Evolutionary conservation across 1,140 invertebrate genomes (phyloP), one percentile per base, ranked within the genome.

Genomic region (Cylas formicarius): DNA sequence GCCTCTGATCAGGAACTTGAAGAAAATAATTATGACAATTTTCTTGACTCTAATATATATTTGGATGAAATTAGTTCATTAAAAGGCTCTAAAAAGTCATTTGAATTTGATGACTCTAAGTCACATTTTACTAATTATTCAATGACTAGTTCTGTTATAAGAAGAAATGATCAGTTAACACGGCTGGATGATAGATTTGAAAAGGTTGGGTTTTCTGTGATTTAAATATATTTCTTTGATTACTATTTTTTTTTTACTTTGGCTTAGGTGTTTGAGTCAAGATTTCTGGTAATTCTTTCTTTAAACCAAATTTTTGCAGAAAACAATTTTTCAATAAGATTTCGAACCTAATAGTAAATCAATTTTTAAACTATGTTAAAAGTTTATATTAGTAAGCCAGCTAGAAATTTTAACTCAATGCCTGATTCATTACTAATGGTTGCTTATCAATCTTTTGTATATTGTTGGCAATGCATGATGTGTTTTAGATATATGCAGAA

Each of bases 121-220:
- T 89, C 90, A 0, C 68, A 82, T 11, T 96, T 96, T 65, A 95
- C 92, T 0, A 81, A 90, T 57, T 97, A 95, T 67, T 96, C 92
- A 1, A 88, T 97, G 81, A 85, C 84, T 0, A 94, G 89, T 29
- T 93, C 90, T 56, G 83, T 94, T 0, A 87, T 97, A 3, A 73
- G 75, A 41, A 76, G 93, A 51, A 95, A 92, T 68, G 76, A 90
- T 40, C 82, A 87, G 33, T 69, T 96, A 0, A 75, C 80, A 0
- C 61, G 90, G 19, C 64, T 97, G 0, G 94, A 97, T 74, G 82
- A 92, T 58, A 76, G 81, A 58, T 97, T 97, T 74, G 93, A 97
- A 70, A 79, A 82, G 68, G 88, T 90, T 55, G 51, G 27, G 13
- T 33, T 33, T 9, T 14, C 31, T 33, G 8, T 24, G 13, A 33